Percentiles rank a stretch among this genome's conserved stretches.
Evolutionary conservation across 2,113 vertebrate genomes (phyloP).

Genomic region (Mesoclemmys tuberculata): DNA sequence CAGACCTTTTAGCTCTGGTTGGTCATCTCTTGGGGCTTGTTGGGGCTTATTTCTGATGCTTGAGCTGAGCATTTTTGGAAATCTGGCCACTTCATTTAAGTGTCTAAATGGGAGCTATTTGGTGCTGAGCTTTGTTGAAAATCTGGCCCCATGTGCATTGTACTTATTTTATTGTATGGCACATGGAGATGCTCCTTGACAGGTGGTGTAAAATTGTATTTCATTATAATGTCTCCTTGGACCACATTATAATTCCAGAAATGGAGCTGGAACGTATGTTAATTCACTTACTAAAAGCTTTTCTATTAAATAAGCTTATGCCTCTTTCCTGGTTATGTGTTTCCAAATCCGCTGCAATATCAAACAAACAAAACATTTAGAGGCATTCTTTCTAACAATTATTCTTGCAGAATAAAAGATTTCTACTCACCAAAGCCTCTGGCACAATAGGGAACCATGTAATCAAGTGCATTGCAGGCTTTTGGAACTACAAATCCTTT

Average conservation of each 20-base stretch:
- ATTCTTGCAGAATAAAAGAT: neutral
- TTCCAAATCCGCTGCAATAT: neutral
- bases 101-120: neutral
- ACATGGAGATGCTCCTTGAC: neutral
- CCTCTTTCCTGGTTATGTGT: fast-evolving
- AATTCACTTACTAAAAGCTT: fast-evolving
- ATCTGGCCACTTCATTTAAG: neutral
- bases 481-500: fast-evolving
- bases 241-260: neutral
- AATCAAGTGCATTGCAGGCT: neutral
- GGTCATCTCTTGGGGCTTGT: neutral
- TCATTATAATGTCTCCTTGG: neutral
- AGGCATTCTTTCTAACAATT: neutral
- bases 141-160: neutral
- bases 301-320: fast-evolving
- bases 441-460: fast-evolving
- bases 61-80: neutral
- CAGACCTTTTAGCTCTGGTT: neutral
- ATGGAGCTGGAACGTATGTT: neutral
- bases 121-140: neutral
- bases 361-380: neutral
- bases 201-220: neutral
- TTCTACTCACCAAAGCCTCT: fast-evolving
- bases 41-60: neutral
- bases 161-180: neutral